phyloP scores from a whole-genome alignment of 2,797 vertebrate species.

The Selene dorsalis region DNA sequence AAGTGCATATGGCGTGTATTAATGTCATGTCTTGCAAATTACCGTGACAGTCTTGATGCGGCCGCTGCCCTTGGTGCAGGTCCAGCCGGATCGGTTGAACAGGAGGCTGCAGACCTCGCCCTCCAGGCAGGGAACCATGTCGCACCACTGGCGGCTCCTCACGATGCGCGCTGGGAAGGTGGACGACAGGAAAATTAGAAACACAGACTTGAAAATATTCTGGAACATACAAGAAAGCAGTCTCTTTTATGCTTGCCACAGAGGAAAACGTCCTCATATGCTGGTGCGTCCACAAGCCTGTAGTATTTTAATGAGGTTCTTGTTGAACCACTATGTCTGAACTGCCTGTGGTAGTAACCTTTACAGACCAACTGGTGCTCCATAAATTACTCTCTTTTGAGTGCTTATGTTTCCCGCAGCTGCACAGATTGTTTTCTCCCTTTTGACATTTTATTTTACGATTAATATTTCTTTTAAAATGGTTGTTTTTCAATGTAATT shows the following conservation, averaged over 20 bases:
- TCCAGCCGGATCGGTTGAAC: constrained; percentile 90
- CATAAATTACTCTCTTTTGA: constrained; percentile 68
- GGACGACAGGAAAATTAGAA: constrained; percentile 52
- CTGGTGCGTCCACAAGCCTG: constrained; percentile 42
- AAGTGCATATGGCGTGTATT: constrained; percentile 55
- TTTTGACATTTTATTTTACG: constrained; percentile 54
- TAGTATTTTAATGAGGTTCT: constrained; percentile 64
- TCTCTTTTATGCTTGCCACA: constrained; percentile 39
- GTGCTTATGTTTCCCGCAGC: constrained; percentile 47
- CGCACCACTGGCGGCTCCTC: constrained; percentile 89
- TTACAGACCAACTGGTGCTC: constrained; percentile 72
- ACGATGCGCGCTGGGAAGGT: constrained; percentile 83
- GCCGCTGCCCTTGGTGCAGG: constrained; percentile 88
- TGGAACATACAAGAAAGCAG: constrained; percentile 21
- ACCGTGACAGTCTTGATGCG: constrained; percentile 91
- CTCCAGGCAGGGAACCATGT: constrained; percentile 88
- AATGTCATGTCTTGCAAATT: constrained; percentile 68
- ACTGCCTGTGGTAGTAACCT: constrained; percentile 76
- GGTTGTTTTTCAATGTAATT: neutral
- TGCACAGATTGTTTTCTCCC: constrained; percentile 14
- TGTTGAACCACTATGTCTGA: constrained; percentile 63
- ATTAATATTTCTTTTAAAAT: constrained; percentile 31
- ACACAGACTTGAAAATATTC: constrained; percentile 36
- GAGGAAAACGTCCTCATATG: constrained; percentile 38
- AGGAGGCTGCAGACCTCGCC: constrained; percentile 88